Conservation (phyloP, 2,888 invertebrate genomes). For the Drosophila ezoana region DNA sequence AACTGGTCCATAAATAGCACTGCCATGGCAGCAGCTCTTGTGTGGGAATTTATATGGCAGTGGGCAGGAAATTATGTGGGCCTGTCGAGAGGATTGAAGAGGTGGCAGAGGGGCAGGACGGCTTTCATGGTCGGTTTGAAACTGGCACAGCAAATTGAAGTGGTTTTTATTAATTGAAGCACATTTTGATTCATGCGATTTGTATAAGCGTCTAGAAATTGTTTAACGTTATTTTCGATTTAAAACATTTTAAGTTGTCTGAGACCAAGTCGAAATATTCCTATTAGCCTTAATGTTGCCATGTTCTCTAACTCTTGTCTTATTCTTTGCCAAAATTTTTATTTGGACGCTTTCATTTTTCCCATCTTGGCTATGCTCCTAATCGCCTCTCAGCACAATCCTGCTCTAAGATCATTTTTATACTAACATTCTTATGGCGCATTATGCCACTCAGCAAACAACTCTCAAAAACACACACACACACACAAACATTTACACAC, state of each 20-base stretch:
- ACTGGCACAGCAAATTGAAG: slow-evolving; percentile 68
- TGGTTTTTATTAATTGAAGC: slow-evolving; percentile 59
- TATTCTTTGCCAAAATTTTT: not conserved
- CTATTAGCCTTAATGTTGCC: slow-evolving; percentile 8
- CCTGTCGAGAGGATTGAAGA: not conserved
- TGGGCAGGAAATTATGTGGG: slow-evolving; percentile 72
- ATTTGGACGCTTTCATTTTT: slow-evolving; percentile 1
- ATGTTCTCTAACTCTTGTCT: not conserved
- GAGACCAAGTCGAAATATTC: not conserved
- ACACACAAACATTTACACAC: not conserved
- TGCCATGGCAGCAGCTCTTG: slow-evolving; percentile 59
- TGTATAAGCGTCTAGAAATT: slow-evolving; percentile 23
- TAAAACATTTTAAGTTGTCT: slow-evolving; percentile 21
- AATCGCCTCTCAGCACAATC: slow-evolving; percentile 24
- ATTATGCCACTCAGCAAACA: slow-evolving; percentile 60
- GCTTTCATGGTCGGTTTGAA: slow-evolving; percentile 33
- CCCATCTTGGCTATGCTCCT: slow-evolving; percentile 2
- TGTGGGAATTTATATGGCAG: slow-evolving; percentile 72
- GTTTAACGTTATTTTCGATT: slow-evolving; percentile 19
- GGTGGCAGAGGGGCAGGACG: not conserved
- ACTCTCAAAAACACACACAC: slow-evolving; percentile 18
- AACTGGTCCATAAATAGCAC: slow-evolving; percentile 77
- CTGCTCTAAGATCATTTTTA: slow-evolving; percentile 12
- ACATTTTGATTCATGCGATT: slow-evolving; percentile 45
- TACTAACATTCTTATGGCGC: slow-evolving; percentile 37